Base-by-base conservation (phyloP, 2,113 vertebrate genomes). In the Coptodon rendalli region DNA sequence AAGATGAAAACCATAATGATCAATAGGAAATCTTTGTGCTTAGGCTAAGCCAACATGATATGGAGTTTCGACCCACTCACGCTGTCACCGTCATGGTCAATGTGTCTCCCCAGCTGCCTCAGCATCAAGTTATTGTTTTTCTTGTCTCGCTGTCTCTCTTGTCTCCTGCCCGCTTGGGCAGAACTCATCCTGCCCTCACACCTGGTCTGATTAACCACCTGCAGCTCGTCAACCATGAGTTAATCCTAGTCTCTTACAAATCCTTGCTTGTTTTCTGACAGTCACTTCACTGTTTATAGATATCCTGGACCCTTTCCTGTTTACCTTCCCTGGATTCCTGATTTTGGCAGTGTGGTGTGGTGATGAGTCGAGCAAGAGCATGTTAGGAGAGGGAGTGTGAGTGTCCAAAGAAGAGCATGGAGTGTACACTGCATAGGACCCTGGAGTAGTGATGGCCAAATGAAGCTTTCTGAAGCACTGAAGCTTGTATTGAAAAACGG, bases 151-250 rank as follows among this genome's bases (percentile, higher is more conserved):
- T 50, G 48, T 50, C 48, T 50, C 16, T 50, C 48, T 19, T 50
- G 48, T 50, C 48, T 48, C 45, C 14, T 5, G 48, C 16, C 48
- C 0, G 1, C 48, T 50, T 50, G 48, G 7, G 48, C 16, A 50
- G 48, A 50, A 48, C 0, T 50, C 48, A 50, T 50, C 7, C 48
- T 9, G 48, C 0, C 48, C 48, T 1, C 16, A 50, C 48, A 50
- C 16, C 16, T 50, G 48, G 48, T 2, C 48, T 19, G 2, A 50
- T 19, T 19, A 50, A 50, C 16, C 48, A 50, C 48, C 48, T 50
- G 48, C 48, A 50, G 48, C 48, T 50, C 7, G 48, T 50, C 48
- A 50, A 19, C 48, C 48, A 22, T 50, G 48, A 50, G 48, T 50
- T 50, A 50, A 50, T 5, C 48, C 48, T 50, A 19, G 52, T 22